phyloP scores from a whole-genome alignment of 2,888 invertebrate genomes.

The Caenorhabditis sinica region DNA sequence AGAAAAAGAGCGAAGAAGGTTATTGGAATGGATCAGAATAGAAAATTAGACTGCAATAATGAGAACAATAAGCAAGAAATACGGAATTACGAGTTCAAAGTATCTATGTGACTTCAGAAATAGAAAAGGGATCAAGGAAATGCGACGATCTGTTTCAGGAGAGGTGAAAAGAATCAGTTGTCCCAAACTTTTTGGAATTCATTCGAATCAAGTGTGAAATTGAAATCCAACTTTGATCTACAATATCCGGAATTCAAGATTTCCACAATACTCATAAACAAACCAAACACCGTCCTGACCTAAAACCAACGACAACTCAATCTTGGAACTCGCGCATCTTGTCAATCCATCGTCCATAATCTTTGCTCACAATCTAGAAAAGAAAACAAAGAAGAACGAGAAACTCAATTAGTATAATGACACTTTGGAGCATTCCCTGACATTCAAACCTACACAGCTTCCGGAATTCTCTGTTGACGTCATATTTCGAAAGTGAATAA shows the following conservation, averaged over 20 bases:
- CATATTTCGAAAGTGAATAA: slow-evolving; percentile 5
- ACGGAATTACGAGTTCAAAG: not conserved
- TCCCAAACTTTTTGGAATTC: not conserved
- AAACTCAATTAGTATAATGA: slow-evolving; percentile 24
- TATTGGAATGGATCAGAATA: slow-evolving; percentile 17
- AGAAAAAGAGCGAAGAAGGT: not conserved
- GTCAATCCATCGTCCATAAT: not conserved
- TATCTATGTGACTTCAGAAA: not conserved
- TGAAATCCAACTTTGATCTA: slow-evolving; percentile 12
- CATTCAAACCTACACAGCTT: slow-evolving; percentile 18
- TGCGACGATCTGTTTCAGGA: too few relatives aligned
- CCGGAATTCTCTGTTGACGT: slow-evolving; percentile 14
- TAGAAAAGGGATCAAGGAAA: not conserved
- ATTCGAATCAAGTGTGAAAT: not conserved
- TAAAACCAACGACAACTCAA: not conserved
- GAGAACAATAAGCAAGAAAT: slow-evolving; percentile 21
- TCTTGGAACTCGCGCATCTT: not conserved
- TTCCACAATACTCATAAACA: slow-evolving; percentile 1
- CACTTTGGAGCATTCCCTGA: slow-evolving; percentile 3
- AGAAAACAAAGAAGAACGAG: slow-evolving; percentile 1
- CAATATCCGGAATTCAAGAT: not conserved
- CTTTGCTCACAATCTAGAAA: not conserved
- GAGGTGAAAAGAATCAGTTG: too few relatives aligned
- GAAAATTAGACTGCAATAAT: slow-evolving; percentile 11
- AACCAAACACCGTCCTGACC: slow-evolving; percentile 1